Percentiles rank a stretch among this genome's conserved stretches.
phyloP scores from a whole-genome alignment of 2,888 invertebrate genomes.

The Brassicogethes aeneus region DNA sequence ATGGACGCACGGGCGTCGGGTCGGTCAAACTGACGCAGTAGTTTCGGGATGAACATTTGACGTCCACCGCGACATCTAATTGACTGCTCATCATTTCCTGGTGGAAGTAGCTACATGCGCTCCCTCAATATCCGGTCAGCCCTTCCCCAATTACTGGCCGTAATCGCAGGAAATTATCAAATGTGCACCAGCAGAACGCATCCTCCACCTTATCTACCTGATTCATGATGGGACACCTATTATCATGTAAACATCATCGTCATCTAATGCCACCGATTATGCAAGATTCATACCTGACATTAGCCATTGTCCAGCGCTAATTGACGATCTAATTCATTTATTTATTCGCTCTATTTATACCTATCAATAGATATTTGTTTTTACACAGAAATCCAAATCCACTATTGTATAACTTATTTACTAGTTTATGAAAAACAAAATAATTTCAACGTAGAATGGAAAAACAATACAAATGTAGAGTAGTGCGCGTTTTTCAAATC shows the following conservation, averaged over 20 bases:
- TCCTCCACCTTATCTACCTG: conserved; percentile 36
- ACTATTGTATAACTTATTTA: no score
- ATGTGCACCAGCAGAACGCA: conserved; percentile 35
- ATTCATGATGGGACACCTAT: conserved; percentile 25
- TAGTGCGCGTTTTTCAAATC: no score
- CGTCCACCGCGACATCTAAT: conserved; percentile 32
- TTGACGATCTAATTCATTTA: no score
- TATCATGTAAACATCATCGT: conserved; percentile 17
- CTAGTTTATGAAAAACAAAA: no score
- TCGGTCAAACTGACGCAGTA: conserved; percentile 11
- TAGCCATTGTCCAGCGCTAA: no score
- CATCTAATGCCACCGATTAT: not conserved
- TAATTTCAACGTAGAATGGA: no score
- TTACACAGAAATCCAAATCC: no score
- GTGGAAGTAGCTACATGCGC: conserved; percentile 38
- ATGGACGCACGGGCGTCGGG: no score
- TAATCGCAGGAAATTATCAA: conserved; percentile 44
- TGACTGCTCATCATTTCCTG: conserved; percentile 42
- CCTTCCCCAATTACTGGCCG: conserved; percentile 39
- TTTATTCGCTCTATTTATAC: no score
- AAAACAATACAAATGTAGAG: no score
- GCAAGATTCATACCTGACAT: no score
- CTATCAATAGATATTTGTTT: no score
- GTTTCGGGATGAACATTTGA: conserved; percentile 15
- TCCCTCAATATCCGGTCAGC: conserved; percentile 43